These are phyloP conservation scores for Pherbina coryleti DNA, from an alignment of 2,888 invertebrate genomes.

Conservation along the genomic window DNA sequence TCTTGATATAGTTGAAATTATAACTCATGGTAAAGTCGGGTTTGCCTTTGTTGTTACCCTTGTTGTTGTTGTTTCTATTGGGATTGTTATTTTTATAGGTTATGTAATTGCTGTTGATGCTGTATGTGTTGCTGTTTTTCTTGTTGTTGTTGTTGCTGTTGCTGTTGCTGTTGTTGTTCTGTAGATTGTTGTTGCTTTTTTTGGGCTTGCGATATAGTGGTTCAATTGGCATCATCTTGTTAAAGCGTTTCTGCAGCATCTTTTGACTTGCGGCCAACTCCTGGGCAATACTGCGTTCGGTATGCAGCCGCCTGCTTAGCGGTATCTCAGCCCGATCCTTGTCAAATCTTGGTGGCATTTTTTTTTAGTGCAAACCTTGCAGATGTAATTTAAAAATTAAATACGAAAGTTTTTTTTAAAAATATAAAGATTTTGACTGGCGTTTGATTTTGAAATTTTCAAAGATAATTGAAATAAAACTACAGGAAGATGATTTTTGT, in stretches of 20 bases:
- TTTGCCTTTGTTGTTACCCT: background rate
- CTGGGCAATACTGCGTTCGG: slow-evolving; percentile 11
- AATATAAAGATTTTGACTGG: background rate
- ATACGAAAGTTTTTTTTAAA: background rate
- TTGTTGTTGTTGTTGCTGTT: background rate
- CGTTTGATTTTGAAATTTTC: slow-evolving; percentile 5
- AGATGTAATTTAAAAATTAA: background rate
- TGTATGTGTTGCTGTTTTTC: background rate
- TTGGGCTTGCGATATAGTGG: background rate
- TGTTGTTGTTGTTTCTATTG: background rate
- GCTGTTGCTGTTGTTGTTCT: background rate
- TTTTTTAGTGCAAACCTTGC: background rate
- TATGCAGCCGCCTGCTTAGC: background rate
- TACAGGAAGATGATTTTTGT: background rate
- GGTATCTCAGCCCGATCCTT: background rate
- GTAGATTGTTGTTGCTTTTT: background rate
- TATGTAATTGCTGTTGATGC: background rate
- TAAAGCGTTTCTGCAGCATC: background rate
- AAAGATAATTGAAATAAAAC: slow-evolving; percentile 11
- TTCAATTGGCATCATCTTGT: background rate
- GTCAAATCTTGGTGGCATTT: slow-evolving; percentile 19
- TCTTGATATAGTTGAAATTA: background rate
- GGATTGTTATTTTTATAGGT: background rate
- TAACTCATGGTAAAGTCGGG: background rate
- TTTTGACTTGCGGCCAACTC: slow-evolving; percentile 3